Conservation (phyloP, 2,113 vertebrate genomes). For the Coreoperca whiteheadi region DNA sequence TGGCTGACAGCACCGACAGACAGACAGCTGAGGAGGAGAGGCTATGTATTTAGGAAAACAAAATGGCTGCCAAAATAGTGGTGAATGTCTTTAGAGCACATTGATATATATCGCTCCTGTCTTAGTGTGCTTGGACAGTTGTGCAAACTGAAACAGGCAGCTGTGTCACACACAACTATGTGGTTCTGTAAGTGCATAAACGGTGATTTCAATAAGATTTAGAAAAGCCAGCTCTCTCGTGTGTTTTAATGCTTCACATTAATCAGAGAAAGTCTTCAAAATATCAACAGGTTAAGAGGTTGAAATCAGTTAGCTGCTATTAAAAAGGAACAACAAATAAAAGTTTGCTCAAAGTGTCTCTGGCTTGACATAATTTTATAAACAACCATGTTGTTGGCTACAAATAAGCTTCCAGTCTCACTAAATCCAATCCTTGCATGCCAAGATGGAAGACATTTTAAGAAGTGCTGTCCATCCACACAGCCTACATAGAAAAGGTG, state of each 20-base stretch:
- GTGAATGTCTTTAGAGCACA: conserved; percentile 53
- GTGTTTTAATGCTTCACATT: conserved; percentile 36
- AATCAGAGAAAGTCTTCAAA: conserved; percentile 52
- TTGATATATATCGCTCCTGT: conserved; percentile 56
- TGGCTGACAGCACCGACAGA: conserved; percentile 87
- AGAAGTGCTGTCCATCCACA: conserved; percentile 51
- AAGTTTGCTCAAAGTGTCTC: neutral
- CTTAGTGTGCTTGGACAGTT: conserved; percentile 17
- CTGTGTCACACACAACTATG: conserved; percentile 1
- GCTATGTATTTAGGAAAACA: conserved; percentile 78
- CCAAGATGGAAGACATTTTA: conserved; percentile 42
- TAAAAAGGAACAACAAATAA: conserved; percentile 45
- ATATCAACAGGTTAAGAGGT: conserved; percentile 67
- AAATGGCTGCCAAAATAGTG: conserved; percentile 79
- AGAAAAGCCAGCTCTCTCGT: neutral
- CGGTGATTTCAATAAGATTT: conserved; percentile 22
- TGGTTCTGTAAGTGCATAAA: conserved; percentile 33
- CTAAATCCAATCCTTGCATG: conserved; percentile 38
- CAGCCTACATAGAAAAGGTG: conserved; percentile 45
- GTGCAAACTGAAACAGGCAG: conserved; percentile 26
- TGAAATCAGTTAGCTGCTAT: conserved; percentile 42
- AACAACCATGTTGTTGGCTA: conserved; percentile 22
- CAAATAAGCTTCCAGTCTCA: conserved; percentile 29
- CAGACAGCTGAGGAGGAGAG: conserved; percentile 76
- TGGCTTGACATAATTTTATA: conserved; percentile 37